These are phyloP conservation scores for Jordanella pulchra DNA, from an alignment of 2,797 vertebrate species.

Conservation along the genomic window DNA sequence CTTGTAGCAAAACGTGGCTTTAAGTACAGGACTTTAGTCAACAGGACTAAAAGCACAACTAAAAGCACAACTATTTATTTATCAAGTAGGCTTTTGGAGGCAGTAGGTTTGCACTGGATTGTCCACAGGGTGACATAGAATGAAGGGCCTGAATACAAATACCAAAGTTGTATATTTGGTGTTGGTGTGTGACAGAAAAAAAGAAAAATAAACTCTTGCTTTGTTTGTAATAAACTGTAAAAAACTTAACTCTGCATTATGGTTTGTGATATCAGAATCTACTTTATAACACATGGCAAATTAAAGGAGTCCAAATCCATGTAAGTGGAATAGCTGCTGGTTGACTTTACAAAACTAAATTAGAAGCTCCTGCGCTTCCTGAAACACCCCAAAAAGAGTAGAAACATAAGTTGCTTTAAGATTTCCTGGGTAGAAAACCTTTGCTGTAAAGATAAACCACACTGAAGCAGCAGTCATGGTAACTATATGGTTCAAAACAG, in stretches of 20 bases:
- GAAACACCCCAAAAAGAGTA: not conserved
- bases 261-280: not conserved
- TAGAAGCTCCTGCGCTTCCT: constrained; percentile 8
- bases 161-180: not conserved
- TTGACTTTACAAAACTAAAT: constrained; percentile 7
- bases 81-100: not conserved
- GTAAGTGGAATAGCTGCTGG: constrained; percentile 6
- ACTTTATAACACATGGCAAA: not conserved
- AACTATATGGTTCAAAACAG: constrained; percentile 35
- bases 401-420: constrained; percentile 3
- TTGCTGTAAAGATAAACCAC: constrained; percentile 20
- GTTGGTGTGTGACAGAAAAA: not conserved
- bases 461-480: constrained; percentile 28
- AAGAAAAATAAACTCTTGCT: no score
- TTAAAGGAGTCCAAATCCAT: constrained; percentile 7
- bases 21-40: not conserved
- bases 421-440: constrained; percentile 7
- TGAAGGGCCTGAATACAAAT: not conserved
- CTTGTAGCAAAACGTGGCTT: not conserved
- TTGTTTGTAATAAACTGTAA: not conserved
- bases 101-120: not conserved
- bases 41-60: not conserved
- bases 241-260: not conserved
- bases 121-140: not conserved
- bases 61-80: not conserved